These are phyloP conservation scores for Drosophila kikkawai DNA, from an alignment of 1,140 invertebrate species.

Conservation along the genomic window DNA sequence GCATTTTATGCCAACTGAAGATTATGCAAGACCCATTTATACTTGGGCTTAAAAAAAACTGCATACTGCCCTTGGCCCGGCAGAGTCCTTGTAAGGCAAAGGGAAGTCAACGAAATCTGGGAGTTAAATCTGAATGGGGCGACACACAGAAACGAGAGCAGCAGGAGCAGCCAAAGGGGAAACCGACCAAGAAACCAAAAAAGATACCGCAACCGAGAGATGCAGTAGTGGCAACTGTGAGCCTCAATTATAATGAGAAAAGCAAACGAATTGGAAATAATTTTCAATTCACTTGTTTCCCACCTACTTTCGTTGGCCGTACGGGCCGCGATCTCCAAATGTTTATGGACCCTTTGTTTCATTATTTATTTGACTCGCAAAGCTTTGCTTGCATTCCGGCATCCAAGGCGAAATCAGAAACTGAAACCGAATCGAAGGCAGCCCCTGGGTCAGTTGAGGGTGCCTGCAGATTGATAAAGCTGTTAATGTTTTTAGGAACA, in stretches of 20 bases:
- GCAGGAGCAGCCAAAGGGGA: slow-evolving; percentile 3
- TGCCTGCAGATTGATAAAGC: slow-evolving; percentile 62
- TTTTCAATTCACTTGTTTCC: slow-evolving; percentile 84
- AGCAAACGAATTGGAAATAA: slow-evolving; percentile 84
- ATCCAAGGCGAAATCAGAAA: slow-evolving; percentile 31
- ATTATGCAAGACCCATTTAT: slow-evolving; percentile 14
- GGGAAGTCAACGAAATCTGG: slow-evolving; percentile 54
- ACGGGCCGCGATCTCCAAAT: slow-evolving; percentile 62
- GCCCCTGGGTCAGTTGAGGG: slow-evolving; percentile 28
- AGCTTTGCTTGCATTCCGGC: slow-evolving; percentile 22
- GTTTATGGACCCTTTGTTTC: slow-evolving; percentile 72
- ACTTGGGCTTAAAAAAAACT: background rate
- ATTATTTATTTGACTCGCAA: slow-evolving; percentile 58
- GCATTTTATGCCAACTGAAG: background rate
- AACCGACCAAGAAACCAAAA: background rate
- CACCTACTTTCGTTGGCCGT: slow-evolving; percentile 73
- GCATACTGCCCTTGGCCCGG: background rate
- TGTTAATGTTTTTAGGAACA: slow-evolving; percentile 54
- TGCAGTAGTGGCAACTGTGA: slow-evolving; percentile 44
- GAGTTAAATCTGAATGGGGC: slow-evolving; percentile 60
- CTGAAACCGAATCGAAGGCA: slow-evolving; percentile 15
- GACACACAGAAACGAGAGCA: slow-evolving; percentile 16
- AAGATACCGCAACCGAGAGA: slow-evolving; percentile 25
- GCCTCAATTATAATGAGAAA: slow-evolving; percentile 84
- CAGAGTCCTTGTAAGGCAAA: slow-evolving; percentile 26